These are phyloP conservation scores for Rattus norvegicus DNA, from an alignment of 2,113 vertebrate species.

Conservation along the genomic window DNA sequence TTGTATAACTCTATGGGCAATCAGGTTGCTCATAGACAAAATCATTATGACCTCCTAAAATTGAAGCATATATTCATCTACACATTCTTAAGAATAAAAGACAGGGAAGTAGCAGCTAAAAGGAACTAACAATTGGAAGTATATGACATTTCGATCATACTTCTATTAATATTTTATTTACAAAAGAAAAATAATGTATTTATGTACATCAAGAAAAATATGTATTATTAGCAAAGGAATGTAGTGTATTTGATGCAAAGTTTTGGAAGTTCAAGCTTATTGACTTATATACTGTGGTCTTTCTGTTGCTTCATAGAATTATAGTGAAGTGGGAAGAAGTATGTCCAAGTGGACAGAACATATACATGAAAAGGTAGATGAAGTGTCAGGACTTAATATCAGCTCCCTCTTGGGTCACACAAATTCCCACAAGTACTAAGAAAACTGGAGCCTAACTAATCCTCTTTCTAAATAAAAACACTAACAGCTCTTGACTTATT, in stretches of 20 bases:
- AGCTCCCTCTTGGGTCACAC: not conserved
- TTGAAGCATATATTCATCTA: not conserved
- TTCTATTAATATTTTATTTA: not conserved
- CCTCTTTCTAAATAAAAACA: not conserved
- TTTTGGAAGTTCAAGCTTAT: not conserved
- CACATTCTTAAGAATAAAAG: not conserved
- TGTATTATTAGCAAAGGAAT: not conserved
- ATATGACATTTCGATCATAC: not conserved
- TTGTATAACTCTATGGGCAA: slow-evolving; percentile 53
- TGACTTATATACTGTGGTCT: not conserved
- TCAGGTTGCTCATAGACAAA: slow-evolving; percentile 45
- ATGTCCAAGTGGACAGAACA: no score
- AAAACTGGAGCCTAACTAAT: not conserved
- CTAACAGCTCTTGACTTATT: no score
- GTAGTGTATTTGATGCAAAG: not conserved
- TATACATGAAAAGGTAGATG: no score
- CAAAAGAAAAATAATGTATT: not conserved
- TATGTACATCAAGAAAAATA: no score
- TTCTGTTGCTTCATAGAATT: not conserved
- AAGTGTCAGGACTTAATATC: not conserved
- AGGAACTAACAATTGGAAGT: not conserved
- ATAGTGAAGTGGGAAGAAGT: not conserved
- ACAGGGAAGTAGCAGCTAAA: not conserved
- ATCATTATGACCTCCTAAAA: not conserved
- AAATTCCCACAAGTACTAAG: not conserved